Evolutionary conservation across 2,797 vertebrate genomes (phyloP).

Genomic region (Florisuga fusca): DNA sequence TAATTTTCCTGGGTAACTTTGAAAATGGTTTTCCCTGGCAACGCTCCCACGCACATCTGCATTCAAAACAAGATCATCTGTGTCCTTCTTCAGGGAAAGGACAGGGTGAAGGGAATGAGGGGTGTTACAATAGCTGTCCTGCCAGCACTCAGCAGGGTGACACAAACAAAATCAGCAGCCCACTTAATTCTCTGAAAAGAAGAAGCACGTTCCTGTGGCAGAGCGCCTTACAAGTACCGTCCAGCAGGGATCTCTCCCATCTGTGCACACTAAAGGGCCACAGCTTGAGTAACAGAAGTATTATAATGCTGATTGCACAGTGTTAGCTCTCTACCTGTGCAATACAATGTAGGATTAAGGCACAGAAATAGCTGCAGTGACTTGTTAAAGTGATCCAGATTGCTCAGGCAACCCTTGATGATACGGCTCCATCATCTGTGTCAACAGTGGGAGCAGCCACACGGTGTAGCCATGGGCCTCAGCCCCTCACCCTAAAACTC

Average conservation of each 20-base stretch:
- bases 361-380: background rate
- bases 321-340: background rate
- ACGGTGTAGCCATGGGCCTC: background rate
- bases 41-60: background rate
- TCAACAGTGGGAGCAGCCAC: background rate
- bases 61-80: background rate
- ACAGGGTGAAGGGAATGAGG: background rate
- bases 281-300: conserved; percentile 1
- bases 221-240: background rate
- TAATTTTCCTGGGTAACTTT: background rate
- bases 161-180: conserved; percentile 22
- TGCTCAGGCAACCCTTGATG: background rate
- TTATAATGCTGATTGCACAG: background rate
- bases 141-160: background rate
- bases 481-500: background rate
- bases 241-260: background rate
- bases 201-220: background rate
- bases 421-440: background rate
- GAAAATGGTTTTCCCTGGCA: background rate
- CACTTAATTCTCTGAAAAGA: background rate
- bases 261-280: conserved; percentile 11
- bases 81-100: background rate
- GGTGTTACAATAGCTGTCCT: background rate
- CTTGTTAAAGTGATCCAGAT: background rate
- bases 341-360: background rate